phyloP scores from a whole-genome alignment of 2,888 invertebrate genomes.

The Morinoia aosen region DNA sequence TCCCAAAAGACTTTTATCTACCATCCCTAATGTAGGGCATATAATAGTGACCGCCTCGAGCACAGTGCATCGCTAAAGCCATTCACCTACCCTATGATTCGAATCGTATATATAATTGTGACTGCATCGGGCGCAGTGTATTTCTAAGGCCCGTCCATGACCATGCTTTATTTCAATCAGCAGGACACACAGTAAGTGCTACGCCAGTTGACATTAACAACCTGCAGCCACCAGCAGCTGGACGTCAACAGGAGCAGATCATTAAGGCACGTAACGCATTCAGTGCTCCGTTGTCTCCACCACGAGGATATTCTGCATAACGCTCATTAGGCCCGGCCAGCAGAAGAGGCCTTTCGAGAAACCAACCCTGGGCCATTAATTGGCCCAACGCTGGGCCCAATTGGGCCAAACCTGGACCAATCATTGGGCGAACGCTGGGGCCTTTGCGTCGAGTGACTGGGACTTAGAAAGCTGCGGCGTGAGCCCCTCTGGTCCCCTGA shows the following conservation, averaged over 20 bases:
- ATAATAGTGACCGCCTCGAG: too few species aligned
- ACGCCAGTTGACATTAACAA: not conserved
- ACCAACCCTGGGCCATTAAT: too few species aligned
- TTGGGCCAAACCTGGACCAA: not conserved
- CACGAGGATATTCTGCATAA: not conserved
- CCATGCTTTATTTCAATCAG: not conserved
- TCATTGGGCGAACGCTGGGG: not conserved
- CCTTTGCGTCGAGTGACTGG: not conserved
- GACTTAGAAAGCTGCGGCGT: not conserved
- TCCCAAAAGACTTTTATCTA: not conserved
- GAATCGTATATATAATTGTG: not conserved
- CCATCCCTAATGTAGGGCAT: too few species aligned
- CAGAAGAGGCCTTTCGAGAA: not conserved
- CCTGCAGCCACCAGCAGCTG: not conserved
- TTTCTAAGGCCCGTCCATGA: not conserved
- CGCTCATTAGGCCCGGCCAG: not conserved
- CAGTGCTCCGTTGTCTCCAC: not conserved
- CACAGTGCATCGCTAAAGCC: too few species aligned
- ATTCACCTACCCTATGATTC: too few species aligned
- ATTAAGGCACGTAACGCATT: not conserved
- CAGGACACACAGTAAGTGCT: not conserved
- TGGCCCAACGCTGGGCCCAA: not conserved
- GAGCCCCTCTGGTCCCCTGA: conserved; percentile 4
- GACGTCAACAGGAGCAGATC: not conserved
- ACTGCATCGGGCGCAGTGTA: not conserved